phyloP scores from a whole-genome alignment of 2,113 vertebrate genomes.

The Psittacula cyanocephala region DNA sequence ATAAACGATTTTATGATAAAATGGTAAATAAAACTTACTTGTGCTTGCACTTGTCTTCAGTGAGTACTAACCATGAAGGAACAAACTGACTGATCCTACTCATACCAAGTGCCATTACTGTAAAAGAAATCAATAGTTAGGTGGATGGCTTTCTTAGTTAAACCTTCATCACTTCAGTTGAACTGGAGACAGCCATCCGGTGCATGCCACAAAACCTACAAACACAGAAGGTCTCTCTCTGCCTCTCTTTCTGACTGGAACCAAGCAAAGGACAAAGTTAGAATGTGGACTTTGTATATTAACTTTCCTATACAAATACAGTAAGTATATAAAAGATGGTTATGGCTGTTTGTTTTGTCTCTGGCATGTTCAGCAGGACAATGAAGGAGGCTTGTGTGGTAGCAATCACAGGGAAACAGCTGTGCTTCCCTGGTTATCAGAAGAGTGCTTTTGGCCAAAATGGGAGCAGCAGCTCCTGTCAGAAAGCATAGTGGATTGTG shows the following conservation, averaged over 20 bases:
- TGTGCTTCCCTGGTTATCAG: neutral
- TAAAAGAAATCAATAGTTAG: neutral
- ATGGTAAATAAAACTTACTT: neutral
- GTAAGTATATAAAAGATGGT: neutral
- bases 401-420: neutral
- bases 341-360: neutral
- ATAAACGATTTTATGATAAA: neutral
- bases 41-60: neutral
- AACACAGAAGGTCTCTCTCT: neutral
- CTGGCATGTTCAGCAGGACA: neutral
- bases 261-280: neutral
- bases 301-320: neutral
- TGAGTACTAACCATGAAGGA: neutral
- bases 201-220: neutral
- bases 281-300: neutral
- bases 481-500: neutral
- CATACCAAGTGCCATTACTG: rapidly evolving
- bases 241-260: neutral
- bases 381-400: neutral
- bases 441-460: neutral
- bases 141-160: neutral
- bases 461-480: neutral
- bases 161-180: neutral
- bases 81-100: neutral
- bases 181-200: too few species aligned